These are phyloP conservation scores for Cacatua alba DNA, from an alignment of 2,113 vertebrate genomes.

Conservation along the genomic window DNA sequence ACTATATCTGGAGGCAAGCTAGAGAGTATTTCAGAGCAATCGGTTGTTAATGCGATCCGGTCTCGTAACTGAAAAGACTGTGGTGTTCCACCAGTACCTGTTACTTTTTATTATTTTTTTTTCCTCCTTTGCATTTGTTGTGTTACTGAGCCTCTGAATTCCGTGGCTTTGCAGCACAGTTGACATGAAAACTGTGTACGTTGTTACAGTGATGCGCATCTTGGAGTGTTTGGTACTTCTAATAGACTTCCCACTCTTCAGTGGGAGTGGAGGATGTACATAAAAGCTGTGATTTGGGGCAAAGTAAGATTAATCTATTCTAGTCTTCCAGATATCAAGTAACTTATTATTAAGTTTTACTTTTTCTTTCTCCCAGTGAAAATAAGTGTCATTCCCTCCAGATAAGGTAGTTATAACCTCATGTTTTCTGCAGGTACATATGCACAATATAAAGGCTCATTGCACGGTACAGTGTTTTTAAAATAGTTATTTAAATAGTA, in stretches of 20 bases:
- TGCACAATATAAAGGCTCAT: conserved; percentile 68
- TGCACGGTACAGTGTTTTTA: conserved; percentile 71
- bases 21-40: conserved; percentile 10
- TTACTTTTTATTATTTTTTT: neutral
- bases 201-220: conserved; percentile 50
- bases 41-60: conserved; percentile 24
- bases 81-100: conserved; percentile 31
- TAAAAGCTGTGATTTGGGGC: conserved; percentile 51
- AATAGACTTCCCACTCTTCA: neutral
- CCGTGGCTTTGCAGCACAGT: conserved; percentile 46
- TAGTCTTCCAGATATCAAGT: conserved; percentile 72
- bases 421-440: conserved; percentile 72
- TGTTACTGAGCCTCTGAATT: conserved; percentile 59
- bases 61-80: conserved; percentile 33
- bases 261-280: conserved; percentile 14
- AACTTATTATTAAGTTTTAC: conserved; percentile 64
- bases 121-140: conserved; percentile 13
- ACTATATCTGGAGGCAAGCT: conserved; percentile 45
- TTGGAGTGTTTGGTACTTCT: conserved; percentile 64
- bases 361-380: conserved; percentile 51
- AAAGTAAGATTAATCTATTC: conserved; percentile 59
- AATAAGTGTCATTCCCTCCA: conserved; percentile 62
- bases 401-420: conserved; percentile 56
- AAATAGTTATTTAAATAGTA: conserved; percentile 53
- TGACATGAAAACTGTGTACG: conserved; percentile 50